A percentile compares a stretch with the other conserved stretches of the same genome.
Conservation (phyloP, 2,113 vertebrate genomes). For the Rhea americana region DNA sequence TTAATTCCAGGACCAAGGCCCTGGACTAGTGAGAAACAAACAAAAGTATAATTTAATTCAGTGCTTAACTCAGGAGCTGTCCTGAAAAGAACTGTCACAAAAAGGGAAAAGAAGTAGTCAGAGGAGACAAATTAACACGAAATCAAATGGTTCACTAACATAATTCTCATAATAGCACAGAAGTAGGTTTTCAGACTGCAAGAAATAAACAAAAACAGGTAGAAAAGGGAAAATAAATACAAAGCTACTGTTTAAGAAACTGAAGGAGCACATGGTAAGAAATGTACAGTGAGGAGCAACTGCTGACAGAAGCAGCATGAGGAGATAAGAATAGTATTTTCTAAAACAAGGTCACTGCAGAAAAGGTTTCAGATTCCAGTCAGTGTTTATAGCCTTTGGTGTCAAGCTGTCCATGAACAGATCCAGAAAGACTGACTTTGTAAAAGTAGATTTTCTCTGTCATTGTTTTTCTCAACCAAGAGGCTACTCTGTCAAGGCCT, state of each 20-base stretch:
- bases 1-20: background rate
- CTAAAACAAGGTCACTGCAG: slow-evolving; percentile 67
- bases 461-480: slow-evolving; percentile 50
- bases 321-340: slow-evolving; percentile 55
- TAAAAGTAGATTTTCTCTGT: slow-evolving; percentile 59
- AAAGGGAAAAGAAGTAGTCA: background rate
- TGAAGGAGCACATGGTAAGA: background rate
- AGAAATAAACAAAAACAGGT: background rate
- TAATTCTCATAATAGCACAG: background rate
- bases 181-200: background rate
- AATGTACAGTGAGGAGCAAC: background rate
- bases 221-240: slow-evolving; percentile 8
- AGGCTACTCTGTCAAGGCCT: slow-evolving; percentile 51
- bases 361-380: slow-evolving; percentile 55
- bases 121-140: background rate
- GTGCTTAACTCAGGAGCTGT: background rate
- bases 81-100: background rate
- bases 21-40: background rate
- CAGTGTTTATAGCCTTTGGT: slow-evolving; percentile 59
- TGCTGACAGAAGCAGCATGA: background rate
- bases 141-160: background rate
- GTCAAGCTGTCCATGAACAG: slow-evolving; percentile 51
- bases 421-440: slow-evolving; percentile 43
- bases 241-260: background rate
- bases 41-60: slow-evolving; percentile 16